phyloP scores from a whole-genome alignment of 2,888 invertebrate species.

The Micropterix aruncella region DNA sequence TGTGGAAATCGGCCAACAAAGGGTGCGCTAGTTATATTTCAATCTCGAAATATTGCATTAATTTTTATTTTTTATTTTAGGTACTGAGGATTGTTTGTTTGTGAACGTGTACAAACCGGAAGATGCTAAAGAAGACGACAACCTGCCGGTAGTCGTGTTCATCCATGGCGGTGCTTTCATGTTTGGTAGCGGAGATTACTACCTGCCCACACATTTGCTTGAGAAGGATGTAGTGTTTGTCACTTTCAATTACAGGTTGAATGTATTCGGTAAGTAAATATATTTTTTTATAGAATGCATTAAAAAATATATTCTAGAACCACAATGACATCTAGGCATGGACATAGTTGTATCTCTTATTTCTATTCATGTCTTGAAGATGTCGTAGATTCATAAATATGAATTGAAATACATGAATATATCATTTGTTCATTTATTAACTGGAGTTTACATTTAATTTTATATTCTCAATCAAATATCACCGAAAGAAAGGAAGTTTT shows the following conservation, averaged over 20 bases:
- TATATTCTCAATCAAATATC: too few species aligned
- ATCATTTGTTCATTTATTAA: background rate
- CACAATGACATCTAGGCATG: background rate
- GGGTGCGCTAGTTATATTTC: too few species aligned
- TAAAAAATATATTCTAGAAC: background rate
- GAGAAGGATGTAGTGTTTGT: constrained; percentile 50
- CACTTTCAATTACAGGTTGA: constrained; percentile 57
- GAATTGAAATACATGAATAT: background rate
- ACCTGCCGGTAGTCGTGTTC: constrained; percentile 46
- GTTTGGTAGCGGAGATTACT: constrained; percentile 41
- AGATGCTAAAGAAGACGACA: constrained; percentile 19
- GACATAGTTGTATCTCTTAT: background rate
- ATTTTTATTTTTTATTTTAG: constrained; percentile 17
- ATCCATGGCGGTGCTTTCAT: constrained; percentile 61
- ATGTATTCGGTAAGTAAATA: constrained; percentile 42
- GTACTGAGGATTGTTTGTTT: constrained; percentile 54
- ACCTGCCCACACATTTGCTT: constrained; percentile 45
- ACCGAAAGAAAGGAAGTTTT: too few species aligned
- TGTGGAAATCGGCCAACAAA: too few species aligned
- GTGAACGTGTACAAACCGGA: constrained; percentile 47
- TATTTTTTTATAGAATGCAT: background rate
- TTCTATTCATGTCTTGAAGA: background rate
- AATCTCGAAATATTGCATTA: too few species aligned
- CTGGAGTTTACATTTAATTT: too few species aligned
- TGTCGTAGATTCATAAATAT: background rate